A percentile compares a stretch with the other conserved stretches of the same genome.
phyloP scores from a whole-genome alignment of 2,113 vertebrate species.

The Equus przewalskii region DNA sequence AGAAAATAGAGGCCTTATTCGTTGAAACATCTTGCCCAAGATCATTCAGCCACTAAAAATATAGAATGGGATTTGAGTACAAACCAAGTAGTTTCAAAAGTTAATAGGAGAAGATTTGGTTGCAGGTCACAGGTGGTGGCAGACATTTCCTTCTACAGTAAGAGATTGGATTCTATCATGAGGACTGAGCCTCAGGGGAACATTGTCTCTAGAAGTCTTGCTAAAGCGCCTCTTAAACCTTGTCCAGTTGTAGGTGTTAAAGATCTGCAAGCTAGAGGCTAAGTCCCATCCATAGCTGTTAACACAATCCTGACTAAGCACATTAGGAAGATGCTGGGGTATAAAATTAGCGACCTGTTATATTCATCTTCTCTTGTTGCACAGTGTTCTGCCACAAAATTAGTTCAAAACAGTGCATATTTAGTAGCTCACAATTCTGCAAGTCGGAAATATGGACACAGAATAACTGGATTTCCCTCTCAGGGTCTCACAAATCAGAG shows the following conservation, averaged over 20 bases:
- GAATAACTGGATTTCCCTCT: not conserved
- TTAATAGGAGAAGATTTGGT: not conserved
- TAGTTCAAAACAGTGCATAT: not conserved
- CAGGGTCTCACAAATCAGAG: not conserved
- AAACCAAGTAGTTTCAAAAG: not conserved
- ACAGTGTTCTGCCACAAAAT: not conserved
- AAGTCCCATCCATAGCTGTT: not conserved
- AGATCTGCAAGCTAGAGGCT: not conserved
- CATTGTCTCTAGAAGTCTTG: not conserved
- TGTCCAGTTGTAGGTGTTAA: not conserved
- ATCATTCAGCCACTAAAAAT: conserved; percentile 9
- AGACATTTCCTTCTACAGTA: accelerated
- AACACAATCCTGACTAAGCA: not conserved
- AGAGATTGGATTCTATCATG: not conserved
- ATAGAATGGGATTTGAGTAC: not conserved
- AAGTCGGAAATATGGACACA: not conserved
- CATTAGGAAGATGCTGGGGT: not conserved
- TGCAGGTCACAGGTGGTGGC: not conserved
- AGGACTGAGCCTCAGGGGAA: not conserved
- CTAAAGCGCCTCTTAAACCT: not conserved
- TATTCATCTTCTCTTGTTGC: not conserved
- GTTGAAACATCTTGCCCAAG: not conserved
- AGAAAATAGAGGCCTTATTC: not conserved
- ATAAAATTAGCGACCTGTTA: not conserved
- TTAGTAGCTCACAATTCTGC: not conserved